These are phyloP conservation scores for Epinotia brunnichana DNA, from an alignment of 2,888 invertebrate species.

Conservation along the genomic window DNA sequence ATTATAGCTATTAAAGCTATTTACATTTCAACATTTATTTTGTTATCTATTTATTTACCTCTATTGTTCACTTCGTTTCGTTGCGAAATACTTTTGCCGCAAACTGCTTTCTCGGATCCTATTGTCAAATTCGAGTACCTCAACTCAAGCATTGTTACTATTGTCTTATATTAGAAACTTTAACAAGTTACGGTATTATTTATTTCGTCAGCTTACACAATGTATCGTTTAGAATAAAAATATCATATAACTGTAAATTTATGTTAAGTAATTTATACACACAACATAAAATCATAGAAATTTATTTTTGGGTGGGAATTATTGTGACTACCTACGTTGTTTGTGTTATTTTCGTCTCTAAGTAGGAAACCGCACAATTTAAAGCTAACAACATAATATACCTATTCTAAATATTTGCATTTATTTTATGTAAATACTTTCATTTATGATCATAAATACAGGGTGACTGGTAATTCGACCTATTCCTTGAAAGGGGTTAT, in stretches of 20 bases:
- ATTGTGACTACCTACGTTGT: neutral
- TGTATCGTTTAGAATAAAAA: neutral
- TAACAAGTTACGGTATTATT: slow-evolving; percentile 15
- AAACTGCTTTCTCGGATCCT: slow-evolving; percentile 35
- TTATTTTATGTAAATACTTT: too few relatives aligned
- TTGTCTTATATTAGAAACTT: slow-evolving; percentile 31
- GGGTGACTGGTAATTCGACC: too few relatives aligned
- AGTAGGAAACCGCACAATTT: too few relatives aligned
- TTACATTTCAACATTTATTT: slow-evolving; percentile 40
- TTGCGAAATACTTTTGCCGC: slow-evolving; percentile 35
- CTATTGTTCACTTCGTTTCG: slow-evolving; percentile 22
- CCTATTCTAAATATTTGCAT: too few relatives aligned
- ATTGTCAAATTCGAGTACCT: slow-evolving; percentile 31
- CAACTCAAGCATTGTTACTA: slow-evolving; percentile 20
- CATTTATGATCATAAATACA: too few relatives aligned
- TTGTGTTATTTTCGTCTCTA: neutral
- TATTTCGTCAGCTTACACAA: slow-evolving; percentile 19
- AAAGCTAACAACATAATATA: neutral
- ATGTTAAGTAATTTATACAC: too few relatives aligned
- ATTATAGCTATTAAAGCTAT: slow-evolving; percentile 4
- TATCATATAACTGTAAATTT: too few relatives aligned
- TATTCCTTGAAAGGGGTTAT: too few relatives aligned
- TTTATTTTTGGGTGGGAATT: neutral
- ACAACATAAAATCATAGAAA: too few relatives aligned
- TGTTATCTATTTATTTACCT: slow-evolving; percentile 20